Evolutionary conservation across 2,888 invertebrate genomes (phyloP).

Genomic region (Melieria omissa): DNA sequence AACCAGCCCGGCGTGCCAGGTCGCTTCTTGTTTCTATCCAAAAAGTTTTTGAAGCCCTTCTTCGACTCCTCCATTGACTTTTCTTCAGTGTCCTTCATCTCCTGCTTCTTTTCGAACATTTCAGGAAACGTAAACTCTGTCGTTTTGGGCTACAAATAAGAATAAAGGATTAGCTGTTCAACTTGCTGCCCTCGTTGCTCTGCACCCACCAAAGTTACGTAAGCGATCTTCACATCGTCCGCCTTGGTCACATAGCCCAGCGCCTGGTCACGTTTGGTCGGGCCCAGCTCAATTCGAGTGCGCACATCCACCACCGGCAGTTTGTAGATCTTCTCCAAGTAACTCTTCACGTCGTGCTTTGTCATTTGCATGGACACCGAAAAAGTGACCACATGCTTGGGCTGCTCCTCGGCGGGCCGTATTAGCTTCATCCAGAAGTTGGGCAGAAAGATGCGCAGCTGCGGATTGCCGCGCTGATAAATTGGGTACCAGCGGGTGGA

Average conservation of each 20-base stretch:
- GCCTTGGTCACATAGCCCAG: slow-evolving; percentile 80
- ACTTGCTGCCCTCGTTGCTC: not conserved
- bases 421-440: slow-evolving; percentile 98
- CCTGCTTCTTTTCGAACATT: slow-evolving; percentile 70
- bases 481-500: slow-evolving; percentile 80
- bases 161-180: slow-evolving; percentile 1
- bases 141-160: slow-evolving; percentile 74
- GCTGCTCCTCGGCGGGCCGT: slow-evolving; percentile 74
- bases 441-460: slow-evolving; percentile 89
- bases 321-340: slow-evolving; percentile 95
- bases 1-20: slow-evolving; percentile 85
- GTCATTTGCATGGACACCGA: slow-evolving; percentile 96
- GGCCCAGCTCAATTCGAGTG: slow-evolving; percentile 79
- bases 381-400: slow-evolving; percentile 87
- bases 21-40: slow-evolving; percentile 75
- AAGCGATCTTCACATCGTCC: slow-evolving; percentile 85
- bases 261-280: slow-evolving; percentile 71
- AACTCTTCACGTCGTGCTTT: slow-evolving; percentile 87
- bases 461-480: slow-evolving; percentile 93
- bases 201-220: slow-evolving; percentile 77
- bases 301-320: slow-evolving; percentile 82
- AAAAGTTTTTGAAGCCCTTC: slow-evolving; percentile 71
- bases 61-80: slow-evolving; percentile 74
- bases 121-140: slow-evolving; percentile 82
- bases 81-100: slow-evolving; percentile 71